Base-by-base conservation (phyloP, 2,113 vertebrate genomes). In the Sorex araneus region DNA sequence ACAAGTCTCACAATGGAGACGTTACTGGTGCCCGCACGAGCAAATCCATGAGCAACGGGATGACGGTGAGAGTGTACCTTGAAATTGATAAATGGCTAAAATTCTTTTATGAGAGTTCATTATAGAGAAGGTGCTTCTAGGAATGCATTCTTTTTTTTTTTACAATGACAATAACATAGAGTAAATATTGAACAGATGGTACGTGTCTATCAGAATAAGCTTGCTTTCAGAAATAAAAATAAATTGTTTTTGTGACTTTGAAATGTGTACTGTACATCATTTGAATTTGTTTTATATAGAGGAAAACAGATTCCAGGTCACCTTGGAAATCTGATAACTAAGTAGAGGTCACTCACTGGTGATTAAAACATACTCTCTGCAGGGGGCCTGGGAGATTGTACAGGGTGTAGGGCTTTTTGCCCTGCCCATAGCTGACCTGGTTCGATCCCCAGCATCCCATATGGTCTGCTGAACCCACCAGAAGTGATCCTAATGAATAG, bases 241-340 rank as follows among this genome's bases (percentile, higher is more conserved):
- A 90, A 94, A 74, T 71, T 95, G 76, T 11, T 89, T 90, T 27
- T 60, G 19, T 79, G 57, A 92, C 74, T 94, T 90, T 75, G 87
- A 43, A 75, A 28, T 27, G 11, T 6, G 9, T 8, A 45, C 7
- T 80, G 76, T 7, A 81, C 4, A 43, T 6, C 84, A 10, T 91
- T 60, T 60, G 57, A 82, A 80, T 91, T 93, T 85, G 21, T 95
- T 81, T 95, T 92, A 45, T 15, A 34, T 18, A 34, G 73, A 34
- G 45, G 77, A n/a, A 47, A 19, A 11, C 19, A 63, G 1, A 34
- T 34, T 92, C 81, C 4, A 18, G 1, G 25, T 3, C 0, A 78
- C 75, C 93, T 74, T 77, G 74, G 32, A 87, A 87, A 84, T 16
- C 40, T 43, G 6, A 8, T 79, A 40, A 11, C 45, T 67, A 3